Conservation (phyloP, 2,888 invertebrate genomes). For the Drosophila monieri region DNA sequence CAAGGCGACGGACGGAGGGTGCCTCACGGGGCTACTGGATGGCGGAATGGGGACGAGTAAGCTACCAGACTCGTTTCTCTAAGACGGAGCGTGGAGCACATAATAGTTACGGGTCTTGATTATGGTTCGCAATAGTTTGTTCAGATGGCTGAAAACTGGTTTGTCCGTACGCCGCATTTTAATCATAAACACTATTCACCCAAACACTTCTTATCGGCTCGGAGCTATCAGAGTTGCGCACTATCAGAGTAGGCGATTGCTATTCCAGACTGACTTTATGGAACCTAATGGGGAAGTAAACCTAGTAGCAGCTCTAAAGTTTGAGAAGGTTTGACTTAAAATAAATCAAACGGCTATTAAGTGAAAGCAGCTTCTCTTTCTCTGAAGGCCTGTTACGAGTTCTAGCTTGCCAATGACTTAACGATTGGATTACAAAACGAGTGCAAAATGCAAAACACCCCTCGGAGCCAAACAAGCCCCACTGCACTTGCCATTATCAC, state of each 20-base stretch:
- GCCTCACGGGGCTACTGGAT: conserved; percentile 7
- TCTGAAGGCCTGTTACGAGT: not conserved
- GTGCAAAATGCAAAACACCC: conserved; percentile 9
- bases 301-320: not conserved
- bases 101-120: conserved; percentile 25
- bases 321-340: too few species aligned
- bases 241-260: not conserved
- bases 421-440: conserved; percentile 21
- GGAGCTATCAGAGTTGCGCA: not conserved
- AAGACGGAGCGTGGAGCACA: conserved; percentile 6
- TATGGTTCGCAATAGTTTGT: conserved; percentile 23
- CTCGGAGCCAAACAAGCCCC: not conserved
- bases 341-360: not conserved
- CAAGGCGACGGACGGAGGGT: conserved; percentile 27
- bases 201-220: conserved; percentile 11
- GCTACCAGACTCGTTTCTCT: conserved; percentile 17
- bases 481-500: conserved; percentile 23
- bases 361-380: not conserved
- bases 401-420: conserved; percentile 32
- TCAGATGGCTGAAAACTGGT: conserved; percentile 13
- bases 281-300: not conserved
- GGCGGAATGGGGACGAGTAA: not conserved
- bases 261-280: not conserved
- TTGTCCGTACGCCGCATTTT: conserved; percentile 2
- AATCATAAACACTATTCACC: conserved; percentile 14